Evolutionary conservation across 2,797 vertebrate genomes (phyloP).

Genomic region (Epinephelus malabaricus): DNA sequence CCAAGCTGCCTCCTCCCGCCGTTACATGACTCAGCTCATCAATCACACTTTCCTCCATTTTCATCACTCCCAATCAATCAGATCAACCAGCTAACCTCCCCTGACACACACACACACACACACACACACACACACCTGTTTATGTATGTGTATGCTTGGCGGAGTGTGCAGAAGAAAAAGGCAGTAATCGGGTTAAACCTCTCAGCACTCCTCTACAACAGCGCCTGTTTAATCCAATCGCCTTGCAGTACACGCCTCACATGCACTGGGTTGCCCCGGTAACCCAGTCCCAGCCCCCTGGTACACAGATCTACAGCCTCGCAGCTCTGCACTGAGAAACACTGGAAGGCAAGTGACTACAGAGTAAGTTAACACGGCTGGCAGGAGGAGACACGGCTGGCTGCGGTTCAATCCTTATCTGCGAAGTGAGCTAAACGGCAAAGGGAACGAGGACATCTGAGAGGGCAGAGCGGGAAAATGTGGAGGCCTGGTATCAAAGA

Average conservation of each 20-base stretch:
- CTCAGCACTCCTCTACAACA: constrained; percentile 63
- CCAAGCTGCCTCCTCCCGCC: constrained; percentile 22
- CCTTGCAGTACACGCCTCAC: constrained; percentile 67
- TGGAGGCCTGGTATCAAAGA: constrained; percentile 19
- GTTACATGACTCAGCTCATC: constrained; percentile 41
- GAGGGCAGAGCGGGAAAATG: constrained; percentile 6
- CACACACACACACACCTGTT: constrained; percentile 27
- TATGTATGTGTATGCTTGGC: constrained; percentile 19
- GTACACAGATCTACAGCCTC: constrained; percentile 28
- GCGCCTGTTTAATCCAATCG: constrained; percentile 77
- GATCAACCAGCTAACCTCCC: constrained; percentile 42
- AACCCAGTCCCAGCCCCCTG: constrained; percentile 60
- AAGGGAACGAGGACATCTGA: constrained; percentile 23
- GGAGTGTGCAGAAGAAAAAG: constrained; percentile 23
- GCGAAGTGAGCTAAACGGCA: constrained; percentile 26
- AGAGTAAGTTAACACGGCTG: constrained; percentile 28
- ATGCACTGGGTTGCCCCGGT: constrained; percentile 72
- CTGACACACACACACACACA: constrained; percentile 41
- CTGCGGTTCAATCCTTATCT: constrained; percentile 30
- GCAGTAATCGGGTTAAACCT: constrained; percentile 79
- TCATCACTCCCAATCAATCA: constrained; percentile 63
- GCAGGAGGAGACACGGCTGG: constrained; percentile 31
- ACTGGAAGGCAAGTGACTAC: neutral
- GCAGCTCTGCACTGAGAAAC: constrained; percentile 11
- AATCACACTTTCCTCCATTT: constrained; percentile 53